These are phyloP conservation scores for Enteromius unitaeniatus DNA, from an alignment of 2,797 vertebrate species.

Conservation along the genomic window DNA sequence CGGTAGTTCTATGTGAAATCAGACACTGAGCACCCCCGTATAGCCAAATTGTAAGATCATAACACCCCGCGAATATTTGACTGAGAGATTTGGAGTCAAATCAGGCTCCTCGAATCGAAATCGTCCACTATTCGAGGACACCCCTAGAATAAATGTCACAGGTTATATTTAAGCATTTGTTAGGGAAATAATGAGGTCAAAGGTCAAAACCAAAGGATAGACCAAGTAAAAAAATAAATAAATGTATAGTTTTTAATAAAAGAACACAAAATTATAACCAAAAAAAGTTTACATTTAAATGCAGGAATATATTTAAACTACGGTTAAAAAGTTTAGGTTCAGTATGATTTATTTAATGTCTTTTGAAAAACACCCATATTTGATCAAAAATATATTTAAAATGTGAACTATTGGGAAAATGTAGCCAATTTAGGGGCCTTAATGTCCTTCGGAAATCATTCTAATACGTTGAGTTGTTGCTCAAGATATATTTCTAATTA, in stretches of 20 bases:
- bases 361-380: not conserved
- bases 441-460: not conserved
- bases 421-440: not conserved
- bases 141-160: conserved; percentile 26
- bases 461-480: not conserved
- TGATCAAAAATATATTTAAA: not conserved
- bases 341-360: not conserved
- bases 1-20: too few species aligned
- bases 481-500: not conserved
- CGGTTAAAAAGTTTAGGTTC: not conserved
- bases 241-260: not conserved
- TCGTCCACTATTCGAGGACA: too few species aligned
- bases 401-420: not conserved
- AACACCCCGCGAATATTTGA: too few species aligned
- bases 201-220: conserved; percentile 2
- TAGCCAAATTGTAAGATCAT: too few species aligned
- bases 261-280: not conserved
- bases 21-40: too few species aligned
- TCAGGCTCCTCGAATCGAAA: too few species aligned
- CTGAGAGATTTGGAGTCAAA: too few species aligned
- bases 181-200: not conserved
- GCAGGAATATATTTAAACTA: not conserved
- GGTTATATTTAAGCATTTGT: conserved; percentile 7
- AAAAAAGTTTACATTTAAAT: not conserved
- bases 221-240: not conserved